These are phyloP conservation scores for Calephelis virginiensis DNA, from an alignment of 1,140 invertebrate genomes.

Conservation along the genomic window DNA sequence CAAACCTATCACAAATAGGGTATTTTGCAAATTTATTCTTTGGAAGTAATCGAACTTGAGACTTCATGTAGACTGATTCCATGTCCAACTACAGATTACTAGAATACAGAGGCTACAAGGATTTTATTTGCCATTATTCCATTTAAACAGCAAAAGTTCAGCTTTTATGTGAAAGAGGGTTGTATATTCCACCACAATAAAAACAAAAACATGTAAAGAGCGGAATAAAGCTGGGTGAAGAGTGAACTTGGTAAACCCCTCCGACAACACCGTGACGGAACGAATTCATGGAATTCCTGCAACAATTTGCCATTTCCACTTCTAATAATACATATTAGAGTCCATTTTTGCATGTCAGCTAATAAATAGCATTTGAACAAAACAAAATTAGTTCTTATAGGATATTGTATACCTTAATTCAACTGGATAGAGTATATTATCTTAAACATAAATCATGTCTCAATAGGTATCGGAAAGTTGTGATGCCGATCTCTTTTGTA, in stretches of 20 bases:
- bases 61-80: no score
- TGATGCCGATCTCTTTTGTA: not conserved
- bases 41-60: no score
- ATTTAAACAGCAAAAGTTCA: not conserved
- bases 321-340: not conserved
- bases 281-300: slow-evolving; percentile 30
- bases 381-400: not conserved
- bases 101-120: no score
- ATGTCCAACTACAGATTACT: no score
- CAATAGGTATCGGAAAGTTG: not conserved
- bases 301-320: not conserved
- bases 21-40: no score
- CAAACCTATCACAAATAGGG: no score
- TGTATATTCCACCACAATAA: slow-evolving; percentile 30
- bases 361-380: slow-evolving; percentile 9
- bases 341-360: not conserved
- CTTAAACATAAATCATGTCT: not conserved
- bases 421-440: not conserved
- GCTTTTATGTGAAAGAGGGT: not conserved
- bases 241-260: slow-evolving; percentile 36
- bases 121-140: not conserved
- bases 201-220: slow-evolving; percentile 36
- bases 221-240: slow-evolving; percentile 32
- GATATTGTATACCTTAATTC: slow-evolving; percentile 6
- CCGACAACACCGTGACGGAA: slow-evolving; percentile 30